Base-by-base conservation (phyloP, 2,113 vertebrate species). In the Polyodon spathula region DNA sequence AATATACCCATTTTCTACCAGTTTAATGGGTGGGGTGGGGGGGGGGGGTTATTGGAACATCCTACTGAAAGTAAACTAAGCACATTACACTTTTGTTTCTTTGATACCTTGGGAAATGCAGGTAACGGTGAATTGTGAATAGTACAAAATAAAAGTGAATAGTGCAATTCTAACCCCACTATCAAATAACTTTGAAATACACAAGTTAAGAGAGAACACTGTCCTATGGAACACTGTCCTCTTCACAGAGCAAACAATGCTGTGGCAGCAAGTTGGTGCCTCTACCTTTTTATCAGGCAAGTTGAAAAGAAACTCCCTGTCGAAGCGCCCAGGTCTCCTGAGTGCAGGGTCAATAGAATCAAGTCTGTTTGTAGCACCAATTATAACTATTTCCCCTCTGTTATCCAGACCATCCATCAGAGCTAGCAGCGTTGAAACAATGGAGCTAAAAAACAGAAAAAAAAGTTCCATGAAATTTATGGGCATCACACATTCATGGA, bases 281-380 rank as follows among this genome's bases (percentile, higher is more conserved):
- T 6, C 48, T 60, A 99, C 96, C 92, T 92, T 94, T 81, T 93
- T 90, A 87, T 95, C 94, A 55, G 96, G 95, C 78, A 97, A 80
- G 80, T 90, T 95, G 86, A 98, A 99, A 81, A 97, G 90, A 86
- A 98, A 99, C 81, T 99, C 96, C 89, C 94, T 92, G 87, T 98
- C 95, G 66, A 99, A 99, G 64, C 95, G 96, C 75, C 96, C 96
- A 71, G 96, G 96, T 88, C 96, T 96, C 91, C 96, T 94, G 87
- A 99, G 94, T 76, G 96, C 96, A 16, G 96, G 96, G 83, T 99
- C 96, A 84, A 99, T 97, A 85, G 96, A 97, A 87, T 99, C 96
- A 86, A 99, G 92, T 90, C 96, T 95, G 81, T 99, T 99, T 81
- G 96, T 99, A 95, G 96, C 96, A 96, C 96, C 96, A 72, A 99